Percentiles rank a stretch among this genome's conserved stretches.
Evolutionary conservation across 2,797 vertebrate species (phyloP).

Genomic region (Etheostoma perlongum): DNA sequence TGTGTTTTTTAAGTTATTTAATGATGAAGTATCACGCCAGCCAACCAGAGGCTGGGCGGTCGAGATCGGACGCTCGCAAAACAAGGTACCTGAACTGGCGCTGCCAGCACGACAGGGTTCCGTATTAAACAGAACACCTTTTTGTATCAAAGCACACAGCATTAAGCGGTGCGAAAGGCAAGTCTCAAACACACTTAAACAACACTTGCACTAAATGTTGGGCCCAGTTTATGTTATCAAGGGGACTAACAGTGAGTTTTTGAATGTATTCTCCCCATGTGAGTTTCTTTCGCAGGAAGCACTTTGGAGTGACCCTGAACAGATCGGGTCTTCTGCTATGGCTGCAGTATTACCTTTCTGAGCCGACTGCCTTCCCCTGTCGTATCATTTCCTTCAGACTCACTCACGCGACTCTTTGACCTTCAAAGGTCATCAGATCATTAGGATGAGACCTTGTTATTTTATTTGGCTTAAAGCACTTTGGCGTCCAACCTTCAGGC

Average conservation of each 20-base stretch:
- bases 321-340: constrained; percentile 29
- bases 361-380: constrained; percentile 4
- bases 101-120: constrained; percentile 14
- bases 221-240: neutral
- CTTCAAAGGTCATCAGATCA: neutral
- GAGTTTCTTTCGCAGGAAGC: constrained; percentile 56
- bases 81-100: constrained; percentile 32
- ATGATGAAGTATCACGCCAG: constrained; percentile 21
- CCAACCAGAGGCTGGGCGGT: constrained; percentile 8
- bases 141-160: neutral
- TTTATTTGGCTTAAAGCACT: constrained; percentile 66
- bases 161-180: neutral
- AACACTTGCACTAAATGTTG: constrained; percentile 15
- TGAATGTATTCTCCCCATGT: constrained; percentile 70
- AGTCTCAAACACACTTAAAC: neutral
- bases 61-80: constrained; percentile 3
- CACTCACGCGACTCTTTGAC: neutral
- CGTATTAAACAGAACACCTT: neutral
- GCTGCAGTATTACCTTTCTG: constrained; percentile 58
- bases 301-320: constrained; percentile 61
- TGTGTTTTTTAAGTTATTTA: constrained; percentile 70
- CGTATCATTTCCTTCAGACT: neutral
- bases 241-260: constrained; percentile 34
- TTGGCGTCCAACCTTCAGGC: constrained; percentile 39
- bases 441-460: constrained; percentile 14